These are phyloP conservation scores for Vulpes vulpes DNA, from an alignment of 2,113 vertebrate genomes.

Conservation along the genomic window DNA sequence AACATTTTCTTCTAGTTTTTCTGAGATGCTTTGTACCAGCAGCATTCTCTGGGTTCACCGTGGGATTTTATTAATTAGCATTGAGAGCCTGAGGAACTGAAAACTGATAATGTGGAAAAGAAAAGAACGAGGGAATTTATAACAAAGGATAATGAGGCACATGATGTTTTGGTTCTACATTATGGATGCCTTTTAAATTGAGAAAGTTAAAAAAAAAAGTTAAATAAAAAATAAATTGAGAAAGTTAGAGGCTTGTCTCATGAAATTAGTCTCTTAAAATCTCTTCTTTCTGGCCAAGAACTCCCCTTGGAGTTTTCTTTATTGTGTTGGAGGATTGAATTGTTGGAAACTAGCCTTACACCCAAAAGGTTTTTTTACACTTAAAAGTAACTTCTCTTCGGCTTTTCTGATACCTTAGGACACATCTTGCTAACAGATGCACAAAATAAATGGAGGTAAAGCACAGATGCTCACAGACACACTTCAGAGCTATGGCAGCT, in stretches of 20 bases:
- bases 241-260: not conserved
- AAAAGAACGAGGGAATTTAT: not conserved
- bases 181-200: conserved; percentile 38
- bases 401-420: not conserved
- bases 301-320: not conserved
- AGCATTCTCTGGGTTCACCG: not conserved
- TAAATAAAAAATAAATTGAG: not conserved
- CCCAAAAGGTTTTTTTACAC: not conserved
- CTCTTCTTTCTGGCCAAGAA: not conserved
- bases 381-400: not conserved
- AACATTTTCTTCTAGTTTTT: not conserved
- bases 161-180: not conserved
- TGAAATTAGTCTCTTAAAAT: conserved; percentile 26
- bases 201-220: not conserved
- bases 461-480: not conserved
- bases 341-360: conserved; percentile 1
- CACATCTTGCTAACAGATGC: not conserved
- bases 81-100: not conserved
- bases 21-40: not conserved
- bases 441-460: not conserved
- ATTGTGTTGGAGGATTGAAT: not conserved
- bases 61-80: not conserved
- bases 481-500: not conserved
- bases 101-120: not conserved
- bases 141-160: not conserved